Conservation (phyloP, 1,140 invertebrate species). For the Pentalonia nigronervosa region DNA sequence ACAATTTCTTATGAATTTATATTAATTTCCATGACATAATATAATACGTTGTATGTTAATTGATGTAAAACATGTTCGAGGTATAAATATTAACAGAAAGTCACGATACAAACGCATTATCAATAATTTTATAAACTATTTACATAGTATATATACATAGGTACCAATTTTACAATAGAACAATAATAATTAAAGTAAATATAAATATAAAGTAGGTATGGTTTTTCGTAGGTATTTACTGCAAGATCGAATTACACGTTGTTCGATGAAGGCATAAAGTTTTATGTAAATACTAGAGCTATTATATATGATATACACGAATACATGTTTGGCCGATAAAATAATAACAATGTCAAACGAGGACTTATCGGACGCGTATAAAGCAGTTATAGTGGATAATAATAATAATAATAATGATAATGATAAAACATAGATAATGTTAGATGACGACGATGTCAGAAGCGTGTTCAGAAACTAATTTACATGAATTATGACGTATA, state of each 20-base stretch:
- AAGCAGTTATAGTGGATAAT: not conserved
- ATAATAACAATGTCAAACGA: not conserved
- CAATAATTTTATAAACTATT: not conserved
- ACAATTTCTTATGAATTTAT: no score
- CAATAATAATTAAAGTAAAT: not conserved
- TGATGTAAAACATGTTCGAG: not conserved
- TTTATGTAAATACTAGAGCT: not conserved
- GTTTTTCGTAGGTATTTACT: not conserved
- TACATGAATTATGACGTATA: not conserved
- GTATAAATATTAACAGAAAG: not conserved
- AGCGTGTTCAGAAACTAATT: not conserved
- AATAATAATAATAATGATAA: not conserved
- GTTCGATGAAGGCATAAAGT: not conserved
- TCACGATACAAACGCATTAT: not conserved
- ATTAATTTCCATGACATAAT: not conserved
- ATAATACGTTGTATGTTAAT: not conserved
- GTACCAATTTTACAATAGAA: not conserved
- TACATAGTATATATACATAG: not conserved
- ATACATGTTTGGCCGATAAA: not conserved
- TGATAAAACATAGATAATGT: not conserved
- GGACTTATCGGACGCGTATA: not conserved
- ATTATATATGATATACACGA: not conserved
- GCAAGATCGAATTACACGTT: not conserved
- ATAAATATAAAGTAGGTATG: not conserved
- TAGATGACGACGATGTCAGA: no score